Percentiles rank a stretch among this genome's conserved stretches.
phyloP scores from a whole-genome alignment of 2,888 invertebrate genomes.

The Drosophila vallismaia region DNA sequence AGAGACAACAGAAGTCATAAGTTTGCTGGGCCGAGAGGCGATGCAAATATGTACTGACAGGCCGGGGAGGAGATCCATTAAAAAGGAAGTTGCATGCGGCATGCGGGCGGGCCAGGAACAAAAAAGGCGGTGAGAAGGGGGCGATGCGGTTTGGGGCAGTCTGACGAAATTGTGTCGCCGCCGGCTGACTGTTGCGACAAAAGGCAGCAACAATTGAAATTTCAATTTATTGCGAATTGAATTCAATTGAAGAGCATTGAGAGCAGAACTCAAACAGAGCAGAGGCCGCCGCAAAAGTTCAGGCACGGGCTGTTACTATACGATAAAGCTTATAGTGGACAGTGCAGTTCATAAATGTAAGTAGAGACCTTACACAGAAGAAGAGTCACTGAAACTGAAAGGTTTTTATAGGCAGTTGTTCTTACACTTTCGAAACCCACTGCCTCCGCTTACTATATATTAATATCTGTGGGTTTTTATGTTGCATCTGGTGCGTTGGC shows the following conservation, averaged over 20 bases:
- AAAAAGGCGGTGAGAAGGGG: background rate
- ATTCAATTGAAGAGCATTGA: conserved; percentile 79
- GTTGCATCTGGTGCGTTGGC: conserved; percentile 51
- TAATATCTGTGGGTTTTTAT: conserved; percentile 8
- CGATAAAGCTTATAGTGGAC: conserved; percentile 12
- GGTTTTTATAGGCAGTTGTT: too few species aligned
- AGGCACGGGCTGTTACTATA: conserved; percentile 48
- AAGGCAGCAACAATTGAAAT: conserved; percentile 60
- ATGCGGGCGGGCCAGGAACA: conserved; percentile 32
- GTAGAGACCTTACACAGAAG: too few species aligned
- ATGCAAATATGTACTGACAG: conserved; percentile 32
- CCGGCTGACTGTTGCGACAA: conserved; percentile 7
- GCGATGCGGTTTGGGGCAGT: background rate
- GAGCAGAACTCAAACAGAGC: conserved; percentile 48
- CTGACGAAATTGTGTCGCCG: conserved; percentile 53
- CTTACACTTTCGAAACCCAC: conserved; percentile 1
- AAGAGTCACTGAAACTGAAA: too few species aligned
- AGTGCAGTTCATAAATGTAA: background rate
- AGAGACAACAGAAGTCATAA: conserved; percentile 4
- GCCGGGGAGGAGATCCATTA: conserved; percentile 36
- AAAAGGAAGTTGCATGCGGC: conserved; percentile 70
- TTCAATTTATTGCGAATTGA: conserved; percentile 79
- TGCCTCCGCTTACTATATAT: background rate
- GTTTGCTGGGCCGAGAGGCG: conserved; percentile 1
- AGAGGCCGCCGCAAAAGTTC: conserved; percentile 49